A percentile compares a stretch with the other conserved stretches of the same genome.
Conservation (phyloP, 2,797 vertebrate species). For the Sphenodon punctatus region DNA sequence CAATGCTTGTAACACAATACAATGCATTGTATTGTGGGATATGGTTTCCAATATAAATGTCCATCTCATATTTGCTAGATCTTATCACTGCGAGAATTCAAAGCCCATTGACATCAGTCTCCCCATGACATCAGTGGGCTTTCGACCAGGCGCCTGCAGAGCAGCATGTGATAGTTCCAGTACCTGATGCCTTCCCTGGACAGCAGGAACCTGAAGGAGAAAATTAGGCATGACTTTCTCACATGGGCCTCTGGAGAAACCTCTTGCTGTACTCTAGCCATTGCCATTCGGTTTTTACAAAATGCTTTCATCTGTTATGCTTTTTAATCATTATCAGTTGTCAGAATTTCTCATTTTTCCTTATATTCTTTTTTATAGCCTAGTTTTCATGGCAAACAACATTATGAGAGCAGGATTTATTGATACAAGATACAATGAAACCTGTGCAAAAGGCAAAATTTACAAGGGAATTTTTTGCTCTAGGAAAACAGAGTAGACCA, state of each 20-base stretch:
- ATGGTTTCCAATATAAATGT: too few species aligned
- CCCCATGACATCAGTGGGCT: too few species aligned
- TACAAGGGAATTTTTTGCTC: neutral
- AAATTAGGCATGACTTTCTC: neutral
- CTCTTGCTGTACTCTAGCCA: too few species aligned
- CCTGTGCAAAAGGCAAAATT: neutral
- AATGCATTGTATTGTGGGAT: too few species aligned
- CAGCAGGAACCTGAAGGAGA: too few species aligned
- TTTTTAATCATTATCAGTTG: constrained; percentile 62
- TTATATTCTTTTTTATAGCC: constrained; percentile 58
- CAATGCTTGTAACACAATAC: too few species aligned
- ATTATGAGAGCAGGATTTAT: neutral
- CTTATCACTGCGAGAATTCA: too few species aligned
- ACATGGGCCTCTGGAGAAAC: neutral
- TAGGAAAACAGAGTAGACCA: neutral
- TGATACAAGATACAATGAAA: neutral
- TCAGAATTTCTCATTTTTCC: constrained; percentile 60
- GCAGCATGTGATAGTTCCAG: neutral
- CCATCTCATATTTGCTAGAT: too few species aligned
- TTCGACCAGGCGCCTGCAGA: neutral
- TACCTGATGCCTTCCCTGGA: neutral
- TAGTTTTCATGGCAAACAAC: constrained; percentile 42
- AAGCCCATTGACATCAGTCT: too few species aligned
- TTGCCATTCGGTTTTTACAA: constrained; percentile 52
- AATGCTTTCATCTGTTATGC: constrained; percentile 50